These are phyloP conservation scores for Ceramica pisi DNA, from an alignment of 2,888 invertebrate genomes.

Conservation along the genomic window DNA sequence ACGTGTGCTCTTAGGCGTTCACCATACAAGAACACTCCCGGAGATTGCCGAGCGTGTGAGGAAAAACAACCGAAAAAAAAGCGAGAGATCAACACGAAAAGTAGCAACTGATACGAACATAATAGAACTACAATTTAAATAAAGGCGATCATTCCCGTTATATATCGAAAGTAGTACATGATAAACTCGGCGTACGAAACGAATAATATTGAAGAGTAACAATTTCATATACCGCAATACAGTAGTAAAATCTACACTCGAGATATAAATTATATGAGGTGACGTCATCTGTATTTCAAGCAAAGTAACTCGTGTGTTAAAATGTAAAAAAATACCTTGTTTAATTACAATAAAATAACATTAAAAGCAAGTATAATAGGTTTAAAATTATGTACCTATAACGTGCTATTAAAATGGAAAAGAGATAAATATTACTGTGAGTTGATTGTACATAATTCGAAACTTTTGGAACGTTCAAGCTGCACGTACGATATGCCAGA, in stretches of 20 bases:
- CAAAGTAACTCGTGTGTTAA: not conserved
- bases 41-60: too few relatives aligned
- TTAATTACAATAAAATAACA: not conserved
- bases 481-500: too few relatives aligned
- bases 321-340: not conserved
- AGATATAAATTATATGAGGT: conserved; percentile 31
- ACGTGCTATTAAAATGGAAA: too few relatives aligned
- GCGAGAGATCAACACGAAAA: not conserved
- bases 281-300: conserved; percentile 26
- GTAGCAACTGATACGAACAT: not conserved
- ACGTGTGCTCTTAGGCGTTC: too few relatives aligned
- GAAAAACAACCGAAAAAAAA: not conserved
- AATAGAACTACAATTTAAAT: not conserved
- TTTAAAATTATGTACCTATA: not conserved
- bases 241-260: conserved; percentile 27
- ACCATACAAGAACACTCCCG: too few relatives aligned
- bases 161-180: conserved; percentile 1
- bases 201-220: conserved; percentile 13
- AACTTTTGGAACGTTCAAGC: too few relatives aligned
- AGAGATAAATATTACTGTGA: not conserved
- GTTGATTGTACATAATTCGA: too few relatives aligned
- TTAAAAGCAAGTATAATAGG: not conserved
- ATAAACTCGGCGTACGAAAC: not conserved
- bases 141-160: not conserved
- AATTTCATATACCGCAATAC: conserved; percentile 10